phyloP scores from a whole-genome alignment of 2,797 vertebrate genomes.

The Cirrhinus mrigala region DNA sequence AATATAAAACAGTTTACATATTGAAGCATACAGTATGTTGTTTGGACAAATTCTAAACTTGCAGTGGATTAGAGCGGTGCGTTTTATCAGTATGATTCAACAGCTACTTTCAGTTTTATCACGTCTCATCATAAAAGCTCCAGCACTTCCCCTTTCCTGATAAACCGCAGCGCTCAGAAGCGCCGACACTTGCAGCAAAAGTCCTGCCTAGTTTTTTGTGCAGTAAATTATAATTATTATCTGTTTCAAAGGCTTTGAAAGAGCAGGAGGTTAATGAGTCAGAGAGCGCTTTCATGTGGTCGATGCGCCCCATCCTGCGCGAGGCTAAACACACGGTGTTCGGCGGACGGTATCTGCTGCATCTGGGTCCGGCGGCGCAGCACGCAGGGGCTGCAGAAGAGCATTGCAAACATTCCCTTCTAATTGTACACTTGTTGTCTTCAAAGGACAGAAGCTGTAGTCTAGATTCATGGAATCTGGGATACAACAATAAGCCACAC shows the following conservation, averaged over 20 bases:
- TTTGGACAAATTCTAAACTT: not conserved
- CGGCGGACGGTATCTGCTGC: constrained; percentile 35
- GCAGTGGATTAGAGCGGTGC: not conserved
- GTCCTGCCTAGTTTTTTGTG: not conserved
- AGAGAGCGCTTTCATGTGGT: constrained; percentile 50
- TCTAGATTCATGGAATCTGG: constrained; percentile 68
- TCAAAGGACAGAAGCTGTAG: constrained; percentile 67
- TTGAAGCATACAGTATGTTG: not conserved
- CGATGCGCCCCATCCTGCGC: constrained; percentile 19
- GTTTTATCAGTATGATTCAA: not conserved
- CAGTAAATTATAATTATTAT: constrained; percentile 39
- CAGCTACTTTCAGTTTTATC: constrained; percentile 1
- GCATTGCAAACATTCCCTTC: constrained; percentile 68
- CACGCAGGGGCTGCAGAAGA: constrained; percentile 44
- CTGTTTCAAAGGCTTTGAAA: constrained; percentile 40
- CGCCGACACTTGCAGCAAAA: not conserved
- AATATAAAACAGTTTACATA: not conserved
- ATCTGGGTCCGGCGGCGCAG: constrained; percentile 47
- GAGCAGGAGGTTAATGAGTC: constrained; percentile 39
- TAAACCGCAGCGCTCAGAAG: not conserved
- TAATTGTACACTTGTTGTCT: constrained; percentile 71
- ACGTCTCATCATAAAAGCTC: constrained; percentile 6
- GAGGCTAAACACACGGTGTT: constrained; percentile 42
- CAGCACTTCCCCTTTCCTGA: constrained; percentile 4
- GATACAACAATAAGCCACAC: constrained; percentile 70